These are phyloP conservation scores for Tromatobia lineatoria DNA, from an alignment of 2,888 invertebrate genomes.

Conservation along the genomic window DNA sequence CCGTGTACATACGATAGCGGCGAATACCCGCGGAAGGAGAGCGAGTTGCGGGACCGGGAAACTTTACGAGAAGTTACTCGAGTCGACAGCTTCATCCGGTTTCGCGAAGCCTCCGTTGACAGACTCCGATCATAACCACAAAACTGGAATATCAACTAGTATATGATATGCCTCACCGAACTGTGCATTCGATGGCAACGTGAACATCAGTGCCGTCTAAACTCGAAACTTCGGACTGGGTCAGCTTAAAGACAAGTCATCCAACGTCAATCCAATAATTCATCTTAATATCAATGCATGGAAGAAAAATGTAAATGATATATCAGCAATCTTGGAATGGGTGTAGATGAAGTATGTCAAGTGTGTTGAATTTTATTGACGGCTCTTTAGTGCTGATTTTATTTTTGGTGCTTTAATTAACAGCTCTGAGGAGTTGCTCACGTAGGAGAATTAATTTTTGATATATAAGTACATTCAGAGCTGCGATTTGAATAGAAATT, in stretches of 20 bases:
- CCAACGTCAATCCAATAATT: neutral
- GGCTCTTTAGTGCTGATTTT: too few relatives aligned
- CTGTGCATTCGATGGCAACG: neutral
- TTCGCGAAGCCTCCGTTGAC: neutral
- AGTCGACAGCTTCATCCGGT: slow-evolving; percentile 29
- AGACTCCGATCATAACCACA: slow-evolving; percentile 6
- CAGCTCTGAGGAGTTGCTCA: too few relatives aligned
- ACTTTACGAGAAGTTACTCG: slow-evolving; percentile 32
- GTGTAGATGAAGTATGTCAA: too few relatives aligned
- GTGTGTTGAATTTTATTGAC: too few relatives aligned
- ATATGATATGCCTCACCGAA: slow-evolving; percentile 2
- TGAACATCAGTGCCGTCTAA: neutral
- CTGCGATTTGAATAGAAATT: too few relatives aligned
- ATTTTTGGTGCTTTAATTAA: too few relatives aligned
- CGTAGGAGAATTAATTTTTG: too few relatives aligned
- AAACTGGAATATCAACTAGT: neutral
- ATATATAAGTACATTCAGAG: too few relatives aligned
- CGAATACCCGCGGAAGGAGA: slow-evolving; percentile 7
- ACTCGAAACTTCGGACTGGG: neutral
- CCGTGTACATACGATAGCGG: neutral
- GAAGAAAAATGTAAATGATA: too few relatives aligned
- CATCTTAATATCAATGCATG: too few relatives aligned
- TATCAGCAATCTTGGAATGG: too few relatives aligned
- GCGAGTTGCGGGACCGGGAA: slow-evolving; percentile 25
- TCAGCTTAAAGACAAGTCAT: neutral